Evolutionary conservation across 2,888 invertebrate species (phyloP), one percentile per base, ranked within the genome.

Genomic region (Hofmannophila pseudospretella): DNA sequence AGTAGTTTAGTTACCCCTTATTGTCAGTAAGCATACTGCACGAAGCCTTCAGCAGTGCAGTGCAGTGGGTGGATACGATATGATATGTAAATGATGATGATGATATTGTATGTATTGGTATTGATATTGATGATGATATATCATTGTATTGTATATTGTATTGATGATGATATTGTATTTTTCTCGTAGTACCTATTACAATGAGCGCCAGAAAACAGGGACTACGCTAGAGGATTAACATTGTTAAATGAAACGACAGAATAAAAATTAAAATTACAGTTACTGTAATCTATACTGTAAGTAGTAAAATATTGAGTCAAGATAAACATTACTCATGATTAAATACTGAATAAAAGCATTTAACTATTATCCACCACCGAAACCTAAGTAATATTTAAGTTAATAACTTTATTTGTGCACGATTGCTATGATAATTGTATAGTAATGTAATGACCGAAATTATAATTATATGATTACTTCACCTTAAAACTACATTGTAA

Each of bases 321-420:
- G 58, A 71, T 76, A 71, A 73, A 75, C 67, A 67, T 72, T 75
- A 71, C 67, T 69, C 66, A 73, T 52, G 68, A 67, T 70, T 66
- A 69, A 72, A 74, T 74, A 75, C 67, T 69, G 69, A 74, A 77
- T 67, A 73, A 75, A 71, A 72, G 67, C 61, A 30, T 50, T 56
- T 56, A 38, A 57, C 57, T 67, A 71, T 69, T 67, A 72, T 79
- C 81, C 81, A 70, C 69, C 81, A 81, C 80, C 79, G 51, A 67
- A 67, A 64, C 64, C 61, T 68, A 74, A 70, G 65, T 76, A 71
- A 68, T 65, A 74, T 73, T 71, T 67, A 73, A 53, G 53, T 70
- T 67, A 71, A 61, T 67, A 64, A 59, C 62, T 49, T 58, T 52
- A 53, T 51, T 46, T 59, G 63, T 67, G 66, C 57, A 60, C 36